A percentile compares a stretch with the other conserved stretches of the same genome.
These are phyloP conservation scores for Pluvianellus socialis DNA, from an alignment of 2,113 vertebrate genomes.

Conservation along the genomic window DNA sequence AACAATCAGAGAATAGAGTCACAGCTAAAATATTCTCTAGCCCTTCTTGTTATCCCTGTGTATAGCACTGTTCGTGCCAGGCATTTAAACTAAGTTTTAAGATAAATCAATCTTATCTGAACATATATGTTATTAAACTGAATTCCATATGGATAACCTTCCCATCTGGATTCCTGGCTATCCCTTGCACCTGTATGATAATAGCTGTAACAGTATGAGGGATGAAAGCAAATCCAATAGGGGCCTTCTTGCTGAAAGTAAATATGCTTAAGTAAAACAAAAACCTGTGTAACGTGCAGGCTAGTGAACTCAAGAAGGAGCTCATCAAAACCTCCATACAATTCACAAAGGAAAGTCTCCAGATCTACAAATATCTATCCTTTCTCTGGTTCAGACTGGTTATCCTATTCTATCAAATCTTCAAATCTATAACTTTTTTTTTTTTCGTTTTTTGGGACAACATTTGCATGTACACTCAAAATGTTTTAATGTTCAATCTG, in stretches of 20 bases:
- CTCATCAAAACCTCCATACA: background rate
- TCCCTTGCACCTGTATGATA: background rate
- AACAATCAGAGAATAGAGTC: background rate
- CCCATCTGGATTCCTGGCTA: background rate
- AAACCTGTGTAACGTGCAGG: background rate
- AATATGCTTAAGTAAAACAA: background rate
- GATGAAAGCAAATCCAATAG: background rate
- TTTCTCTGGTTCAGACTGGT: background rate
- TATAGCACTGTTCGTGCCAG: background rate
- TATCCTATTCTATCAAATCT: background rate
- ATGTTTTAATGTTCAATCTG: background rate
- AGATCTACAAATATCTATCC: background rate
- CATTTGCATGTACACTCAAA: background rate
- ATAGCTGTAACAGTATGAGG: background rate
- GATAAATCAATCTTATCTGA: background rate
- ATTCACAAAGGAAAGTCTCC: background rate
- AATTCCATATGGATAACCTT: background rate
- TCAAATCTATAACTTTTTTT: background rate
- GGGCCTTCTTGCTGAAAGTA: background rate
- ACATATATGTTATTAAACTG: background rate
- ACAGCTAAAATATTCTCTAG: background rate
- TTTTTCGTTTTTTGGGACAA: background rate
- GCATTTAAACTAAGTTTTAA: background rate
- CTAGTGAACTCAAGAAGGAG: background rate
- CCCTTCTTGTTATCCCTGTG: background rate